A percentile compares a stretch with the other conserved stretches of the same genome.
These are phyloP conservation scores for Opisthograptis luteolata DNA, from an alignment of 2,888 invertebrate genomes.

Conservation along the genomic window DNA sequence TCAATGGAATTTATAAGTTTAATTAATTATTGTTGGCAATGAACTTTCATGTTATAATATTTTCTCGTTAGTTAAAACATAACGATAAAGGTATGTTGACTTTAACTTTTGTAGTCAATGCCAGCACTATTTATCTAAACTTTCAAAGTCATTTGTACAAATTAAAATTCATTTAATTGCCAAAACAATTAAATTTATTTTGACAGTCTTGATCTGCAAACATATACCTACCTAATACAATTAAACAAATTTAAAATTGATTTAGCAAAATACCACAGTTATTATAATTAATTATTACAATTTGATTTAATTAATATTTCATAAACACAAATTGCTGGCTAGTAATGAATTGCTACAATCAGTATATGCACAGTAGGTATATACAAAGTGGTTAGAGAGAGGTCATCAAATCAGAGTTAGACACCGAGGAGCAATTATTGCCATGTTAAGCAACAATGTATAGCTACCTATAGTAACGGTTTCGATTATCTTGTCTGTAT, in stretches of 20 bases:
- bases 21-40: no score
- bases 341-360: constrained; percentile 18
- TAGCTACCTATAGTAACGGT: constrained; percentile 1
- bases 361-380: background rate
- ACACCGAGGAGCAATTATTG: constrained; percentile 7
- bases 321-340: constrained; percentile 22
- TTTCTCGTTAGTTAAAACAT: no score
- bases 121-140: constrained; percentile 5
- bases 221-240: background rate
- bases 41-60: no score
- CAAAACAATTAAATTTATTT: no score
- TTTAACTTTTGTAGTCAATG: background rate
- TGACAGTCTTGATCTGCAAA: constrained; percentile 14
- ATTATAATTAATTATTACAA: constrained; percentile 9
- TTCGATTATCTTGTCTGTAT: constrained; percentile 8
- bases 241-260: background rate
- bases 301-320: constrained; percentile 19
- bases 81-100: no score
- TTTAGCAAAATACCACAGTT: constrained; percentile 4
- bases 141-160: constrained; percentile 21
- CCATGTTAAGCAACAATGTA: constrained; percentile 9
- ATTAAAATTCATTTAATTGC: no score
- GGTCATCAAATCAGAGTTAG: constrained; percentile 17
- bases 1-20: no score
- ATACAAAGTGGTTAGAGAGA: constrained; percentile 9